These are phyloP conservation scores for Zingel zingel DNA, from an alignment of 2,113 vertebrate genomes.

Conservation along the genomic window DNA sequence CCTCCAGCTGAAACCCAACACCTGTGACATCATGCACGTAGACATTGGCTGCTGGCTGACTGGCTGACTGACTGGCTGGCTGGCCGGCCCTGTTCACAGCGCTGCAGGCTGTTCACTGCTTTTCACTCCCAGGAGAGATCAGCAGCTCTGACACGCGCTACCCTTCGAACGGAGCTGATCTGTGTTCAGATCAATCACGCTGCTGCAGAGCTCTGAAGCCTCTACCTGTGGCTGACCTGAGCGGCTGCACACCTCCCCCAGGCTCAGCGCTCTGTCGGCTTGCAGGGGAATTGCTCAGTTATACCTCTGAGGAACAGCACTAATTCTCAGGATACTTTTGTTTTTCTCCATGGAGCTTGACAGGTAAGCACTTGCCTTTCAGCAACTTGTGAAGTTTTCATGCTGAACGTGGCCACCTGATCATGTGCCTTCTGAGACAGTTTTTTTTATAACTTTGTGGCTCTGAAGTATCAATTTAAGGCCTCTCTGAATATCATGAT, in stretches of 20 bases:
- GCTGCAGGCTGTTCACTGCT: constrained; percentile 54
- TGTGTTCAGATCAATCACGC: constrained; percentile 36
- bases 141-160: constrained; percentile 14
- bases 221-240: constrained; percentile 51
- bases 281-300: constrained; percentile 33
- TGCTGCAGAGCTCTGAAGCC: constrained; percentile 18
- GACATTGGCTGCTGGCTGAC: constrained; percentile 45
- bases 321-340: constrained; percentile 26
- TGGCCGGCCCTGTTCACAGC: constrained; percentile 49
- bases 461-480: background rate
- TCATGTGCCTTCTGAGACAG: constrained; percentile 50
- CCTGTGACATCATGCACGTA: constrained; percentile 74
- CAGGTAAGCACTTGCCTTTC: constrained; percentile 64
- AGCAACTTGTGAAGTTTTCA: constrained; percentile 23
- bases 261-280: background rate
- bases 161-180: constrained; percentile 24
- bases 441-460: constrained; percentile 16
- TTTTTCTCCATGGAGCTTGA: constrained; percentile 70
- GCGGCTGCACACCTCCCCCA: background rate
- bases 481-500: constrained; percentile 1
- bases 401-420: constrained; percentile 14
- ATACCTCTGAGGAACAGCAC: constrained; percentile 25
- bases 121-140: constrained; percentile 66
- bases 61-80: constrained; percentile 4
- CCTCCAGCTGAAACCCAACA: constrained; percentile 78